These are phyloP conservation scores for Hemicentrotus pulcherrimus DNA, from an alignment of 35 echinoderm and acorn worm genomes.

Conservation along the genomic window DNA sequence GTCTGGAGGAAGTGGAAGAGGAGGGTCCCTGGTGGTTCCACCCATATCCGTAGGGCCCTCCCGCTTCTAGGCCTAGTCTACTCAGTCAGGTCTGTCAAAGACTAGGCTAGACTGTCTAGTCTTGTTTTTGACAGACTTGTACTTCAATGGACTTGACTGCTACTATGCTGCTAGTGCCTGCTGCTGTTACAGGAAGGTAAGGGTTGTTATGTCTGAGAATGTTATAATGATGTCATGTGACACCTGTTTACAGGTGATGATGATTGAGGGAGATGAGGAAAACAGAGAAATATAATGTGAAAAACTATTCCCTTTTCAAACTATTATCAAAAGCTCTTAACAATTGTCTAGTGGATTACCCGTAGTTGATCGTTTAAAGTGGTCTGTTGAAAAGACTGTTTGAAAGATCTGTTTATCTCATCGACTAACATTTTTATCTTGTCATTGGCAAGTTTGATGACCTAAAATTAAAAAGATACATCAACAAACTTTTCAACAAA, in stretches of 20 bases:
- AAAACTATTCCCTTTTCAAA: background rate
- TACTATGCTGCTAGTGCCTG: background rate
- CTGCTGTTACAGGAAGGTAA: background rate
- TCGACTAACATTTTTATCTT: background rate
- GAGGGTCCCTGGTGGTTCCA: background rate
- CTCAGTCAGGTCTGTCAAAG: background rate
- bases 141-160: background rate
- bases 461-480: background rate
- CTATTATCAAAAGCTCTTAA: background rate
- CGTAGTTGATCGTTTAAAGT: background rate
- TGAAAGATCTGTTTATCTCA: background rate
- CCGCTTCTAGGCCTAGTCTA: background rate
- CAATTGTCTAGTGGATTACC: background rate
- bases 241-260: background rate
- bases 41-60: background rate
- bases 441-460: background rate
- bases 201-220: background rate
- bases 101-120: background rate
- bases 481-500: background rate
- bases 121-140: background rate
- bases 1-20: background rate
- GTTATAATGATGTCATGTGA: conserved; percentile 3
- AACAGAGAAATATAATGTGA: background rate
- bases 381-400: background rate
- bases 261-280: background rate